These are phyloP conservation scores for Trichonephila clavata DNA, from an alignment of 1,140 invertebrate species.

Conservation along the genomic window DNA sequence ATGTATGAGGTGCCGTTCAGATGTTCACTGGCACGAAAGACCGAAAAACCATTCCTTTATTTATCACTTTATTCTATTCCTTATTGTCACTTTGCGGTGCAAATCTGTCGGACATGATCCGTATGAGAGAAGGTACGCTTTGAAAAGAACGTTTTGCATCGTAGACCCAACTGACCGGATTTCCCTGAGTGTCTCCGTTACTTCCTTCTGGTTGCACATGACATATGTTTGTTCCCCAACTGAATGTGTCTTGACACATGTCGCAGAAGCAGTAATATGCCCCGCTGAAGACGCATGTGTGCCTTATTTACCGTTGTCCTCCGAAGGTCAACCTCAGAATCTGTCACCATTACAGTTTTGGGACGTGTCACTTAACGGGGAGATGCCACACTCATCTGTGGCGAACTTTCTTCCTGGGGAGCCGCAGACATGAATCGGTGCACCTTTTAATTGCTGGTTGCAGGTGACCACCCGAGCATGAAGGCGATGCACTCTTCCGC, in stretches of 20 bases:
- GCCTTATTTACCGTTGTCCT: not conserved
- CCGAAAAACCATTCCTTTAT: no score
- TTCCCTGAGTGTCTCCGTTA: slow-evolving; percentile 13
- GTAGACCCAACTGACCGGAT: slow-evolving; percentile 26
- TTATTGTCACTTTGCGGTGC: no score
- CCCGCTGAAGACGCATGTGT: not conserved
- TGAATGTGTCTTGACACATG: slow-evolving; percentile 3
- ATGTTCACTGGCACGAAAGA: no score
- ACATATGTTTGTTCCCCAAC: not conserved
- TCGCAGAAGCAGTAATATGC: not conserved
- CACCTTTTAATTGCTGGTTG: slow-evolving; percentile 33
- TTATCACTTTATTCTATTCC: no score
- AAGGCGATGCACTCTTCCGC: not conserved
- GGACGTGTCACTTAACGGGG: not conserved
- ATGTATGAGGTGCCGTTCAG: no score
- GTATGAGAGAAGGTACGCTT: not conserved
- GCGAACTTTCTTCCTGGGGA: not conserved
- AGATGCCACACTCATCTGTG: not conserved
- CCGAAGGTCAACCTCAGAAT: not conserved
- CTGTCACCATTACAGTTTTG: slow-evolving; percentile 22
- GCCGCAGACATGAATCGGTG: not conserved
- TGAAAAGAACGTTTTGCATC: slow-evolving; percentile 1
- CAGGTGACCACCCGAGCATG: slow-evolving; percentile 26
- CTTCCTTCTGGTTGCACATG: not conserved
- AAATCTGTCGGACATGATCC: not conserved